Base-by-base conservation (phyloP, 2,888 invertebrate species). In the Perizoma affinitatum region DNA sequence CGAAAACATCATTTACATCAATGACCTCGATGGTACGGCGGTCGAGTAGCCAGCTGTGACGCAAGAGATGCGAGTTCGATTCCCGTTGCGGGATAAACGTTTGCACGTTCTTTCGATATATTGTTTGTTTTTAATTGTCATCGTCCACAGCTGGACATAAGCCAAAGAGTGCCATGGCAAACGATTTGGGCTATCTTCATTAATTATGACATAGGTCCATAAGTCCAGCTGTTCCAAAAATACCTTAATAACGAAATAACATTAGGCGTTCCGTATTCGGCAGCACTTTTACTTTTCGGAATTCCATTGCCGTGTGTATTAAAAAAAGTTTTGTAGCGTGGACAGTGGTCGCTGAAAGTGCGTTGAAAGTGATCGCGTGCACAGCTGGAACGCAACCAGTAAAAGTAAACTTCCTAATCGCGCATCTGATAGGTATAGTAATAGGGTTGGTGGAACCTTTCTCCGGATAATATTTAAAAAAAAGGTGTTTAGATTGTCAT, bases 381-480 rank as follows among this genome's bases (percentile, higher is more conserved):
- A 54, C 50, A 48, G 67, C 61, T 72, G 74, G 80, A 84, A 86
- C 86, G 84, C 83, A 78, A 75, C 70, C 73, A 86, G 88, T 87
- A 88, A 88, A 88, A 90, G 88, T 88, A 85, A 86, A 88, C 87
- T 89, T 90, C 90, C 90, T 89, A 87, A 86, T 84, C 76, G 80
- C 63, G 55, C 52, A 63, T 63, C 58, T 63, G 54, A 40, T 55
- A 44, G 6, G 5, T 38, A 22, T 47, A 46, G n/a, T n/a, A 35
- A 42, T 40, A 46, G 50, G 11, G 42, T 11, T 48, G 44, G 2
- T 4, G 43, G 38, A 6, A 5, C 38, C 7, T 44, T 44, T 22
- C 10, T 43, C 43, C 44, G 22, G 8, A 22, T 44, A 22, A 5
- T 10, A 7, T 7, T 40, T 40, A 22, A 22, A 22, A 22, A n/a